Evolutionary conservation across 2,797 vertebrate genomes (phyloP).

Genomic region (Lagodon rhomboides): DNA sequence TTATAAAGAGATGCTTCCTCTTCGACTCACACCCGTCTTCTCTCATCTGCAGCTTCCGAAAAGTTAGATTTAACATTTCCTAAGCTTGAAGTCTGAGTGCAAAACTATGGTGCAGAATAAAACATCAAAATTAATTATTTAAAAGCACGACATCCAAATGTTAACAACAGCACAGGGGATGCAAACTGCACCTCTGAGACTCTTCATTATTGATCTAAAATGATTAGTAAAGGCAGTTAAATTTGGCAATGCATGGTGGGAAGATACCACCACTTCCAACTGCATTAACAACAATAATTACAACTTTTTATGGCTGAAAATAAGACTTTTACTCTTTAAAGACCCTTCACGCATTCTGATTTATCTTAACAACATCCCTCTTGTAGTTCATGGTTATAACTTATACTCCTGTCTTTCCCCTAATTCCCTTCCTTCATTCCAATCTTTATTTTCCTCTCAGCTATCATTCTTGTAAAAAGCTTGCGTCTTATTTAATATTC

Average conservation of each 20-base stretch:
- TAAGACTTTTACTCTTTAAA: not conserved
- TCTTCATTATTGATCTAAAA: conserved; percentile 7
- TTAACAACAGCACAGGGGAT: not conserved
- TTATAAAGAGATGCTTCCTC: conserved; percentile 58
- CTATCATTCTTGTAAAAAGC: not conserved
- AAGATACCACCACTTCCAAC: not conserved
- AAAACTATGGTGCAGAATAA: not conserved
- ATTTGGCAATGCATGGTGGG: not conserved
- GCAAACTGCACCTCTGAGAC: not conserved
- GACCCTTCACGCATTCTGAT: not conserved
- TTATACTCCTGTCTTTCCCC: not conserved
- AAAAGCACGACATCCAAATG: not conserved
- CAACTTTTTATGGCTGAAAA: not conserved
- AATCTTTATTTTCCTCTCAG: not conserved
- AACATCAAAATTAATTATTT: not conserved
- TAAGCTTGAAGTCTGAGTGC: not conserved
- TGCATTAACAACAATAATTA: not conserved
- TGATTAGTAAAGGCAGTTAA: not conserved
- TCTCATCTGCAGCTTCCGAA: not conserved
- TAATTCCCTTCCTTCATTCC: not conserved
- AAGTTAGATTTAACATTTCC: not conserved
- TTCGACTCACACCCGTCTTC: conserved; percentile 28
- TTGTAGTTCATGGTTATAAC: not conserved
- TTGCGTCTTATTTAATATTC: not conserved
- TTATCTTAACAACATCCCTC: not conserved